Evolutionary conservation across 2,888 invertebrate species (phyloP).

Genomic region (Yponomeuta cagnagella): DNA sequence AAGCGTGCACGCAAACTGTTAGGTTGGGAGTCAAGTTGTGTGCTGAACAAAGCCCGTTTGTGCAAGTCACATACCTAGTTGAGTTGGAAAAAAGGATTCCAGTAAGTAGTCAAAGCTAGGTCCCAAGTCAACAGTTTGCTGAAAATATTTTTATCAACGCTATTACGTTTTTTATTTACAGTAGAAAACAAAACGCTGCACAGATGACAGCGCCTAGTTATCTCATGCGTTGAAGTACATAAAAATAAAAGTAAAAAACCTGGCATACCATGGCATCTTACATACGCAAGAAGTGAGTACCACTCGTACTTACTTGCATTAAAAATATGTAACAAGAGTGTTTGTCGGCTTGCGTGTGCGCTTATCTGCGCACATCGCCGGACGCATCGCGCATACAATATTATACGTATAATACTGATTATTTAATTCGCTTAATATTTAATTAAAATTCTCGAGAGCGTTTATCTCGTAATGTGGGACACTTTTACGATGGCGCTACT

Average conservation of each 20-base stretch:
- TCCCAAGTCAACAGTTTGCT: constrained; percentile 15
- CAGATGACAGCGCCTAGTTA: constrained; percentile 30
- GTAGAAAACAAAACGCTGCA: neutral
- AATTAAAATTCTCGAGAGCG: constrained; percentile 73
- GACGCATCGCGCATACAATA: constrained; percentile 66
- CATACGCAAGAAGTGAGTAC: constrained; percentile 17
- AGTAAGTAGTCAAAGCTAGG: neutral
- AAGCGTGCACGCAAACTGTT: neutral
- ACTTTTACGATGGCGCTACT: constrained; percentile 73
- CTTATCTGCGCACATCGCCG: constrained; percentile 55
- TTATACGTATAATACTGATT: constrained; percentile 74
- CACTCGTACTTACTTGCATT: constrained; percentile 21
- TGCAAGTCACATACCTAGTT: neutral
- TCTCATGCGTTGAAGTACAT: constrained; percentile 42
- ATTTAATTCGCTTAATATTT: constrained; percentile 75
- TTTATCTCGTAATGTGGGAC: constrained; percentile 75
- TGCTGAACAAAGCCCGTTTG: neutral
- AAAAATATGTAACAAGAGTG: constrained; percentile 45
- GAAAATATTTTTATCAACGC: neutral
- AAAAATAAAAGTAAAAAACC: constrained; percentile 29
- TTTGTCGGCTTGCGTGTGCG: constrained; percentile 40
- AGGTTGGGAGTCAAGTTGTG: neutral
- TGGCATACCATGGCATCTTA: constrained; percentile 19
- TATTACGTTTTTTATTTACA: neutral
- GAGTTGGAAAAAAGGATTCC: neutral